Conservation (phyloP, 2,113 vertebrate genomes). For the Aramus guarauna region DNA sequence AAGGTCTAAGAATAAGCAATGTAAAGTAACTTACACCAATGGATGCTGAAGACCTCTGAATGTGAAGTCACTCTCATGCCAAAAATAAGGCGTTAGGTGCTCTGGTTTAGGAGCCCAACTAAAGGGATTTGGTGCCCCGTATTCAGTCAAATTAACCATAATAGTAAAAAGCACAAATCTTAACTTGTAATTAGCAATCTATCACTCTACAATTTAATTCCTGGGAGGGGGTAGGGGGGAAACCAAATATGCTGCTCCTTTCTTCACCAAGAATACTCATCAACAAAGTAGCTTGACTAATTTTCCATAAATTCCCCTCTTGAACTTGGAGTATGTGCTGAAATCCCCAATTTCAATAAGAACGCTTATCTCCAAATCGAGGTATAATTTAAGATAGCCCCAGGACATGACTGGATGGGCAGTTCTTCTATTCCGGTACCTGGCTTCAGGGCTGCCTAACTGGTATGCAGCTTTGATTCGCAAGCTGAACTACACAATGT, state of each 20-base stretch:
- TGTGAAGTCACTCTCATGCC: neutral
- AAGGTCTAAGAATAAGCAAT: neutral
- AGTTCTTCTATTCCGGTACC: neutral
- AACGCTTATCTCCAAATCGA: neutral
- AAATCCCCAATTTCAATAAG: neutral
- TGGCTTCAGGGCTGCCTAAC: neutral
- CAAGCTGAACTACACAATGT: neutral
- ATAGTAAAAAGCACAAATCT: neutral
- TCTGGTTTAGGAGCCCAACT: neutral
- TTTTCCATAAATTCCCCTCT: conserved; percentile 37
- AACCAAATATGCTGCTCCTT: neutral
- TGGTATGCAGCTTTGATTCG: rapidly evolving
- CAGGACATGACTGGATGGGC: conserved; percentile 19
- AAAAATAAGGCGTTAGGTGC: neutral
- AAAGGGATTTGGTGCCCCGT: neutral
- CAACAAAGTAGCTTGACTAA: neutral
- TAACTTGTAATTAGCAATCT: neutral
- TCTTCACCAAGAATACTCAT: conserved; percentile 29
- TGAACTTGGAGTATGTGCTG: neutral
- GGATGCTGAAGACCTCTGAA: neutral
- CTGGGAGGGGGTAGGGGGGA: neutral
- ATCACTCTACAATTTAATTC: neutral
- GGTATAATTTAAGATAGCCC: conserved; percentile 3
- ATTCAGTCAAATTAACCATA: neutral
- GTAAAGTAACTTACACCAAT: neutral